Conservation (phyloP, 1,140 invertebrate species). For the Nebria ingens region DNA sequence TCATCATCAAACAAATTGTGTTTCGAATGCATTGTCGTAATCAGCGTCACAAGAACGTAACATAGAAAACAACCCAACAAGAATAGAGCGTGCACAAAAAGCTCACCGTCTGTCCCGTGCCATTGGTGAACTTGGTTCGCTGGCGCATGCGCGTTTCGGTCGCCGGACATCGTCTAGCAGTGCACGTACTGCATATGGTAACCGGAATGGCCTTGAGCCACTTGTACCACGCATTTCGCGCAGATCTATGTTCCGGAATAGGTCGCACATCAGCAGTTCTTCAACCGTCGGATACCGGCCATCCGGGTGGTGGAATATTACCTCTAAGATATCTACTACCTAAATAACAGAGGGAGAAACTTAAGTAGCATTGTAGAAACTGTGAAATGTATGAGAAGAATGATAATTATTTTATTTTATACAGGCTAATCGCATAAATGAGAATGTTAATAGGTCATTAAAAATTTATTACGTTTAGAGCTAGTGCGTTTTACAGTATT, state of each 20-base stretch:
- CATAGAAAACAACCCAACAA: too few relatives aligned
- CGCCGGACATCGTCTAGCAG: background rate
- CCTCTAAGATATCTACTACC: conserved; percentile 68
- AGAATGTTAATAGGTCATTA: too few relatives aligned
- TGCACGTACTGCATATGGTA: background rate
- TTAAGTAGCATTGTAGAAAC: too few relatives aligned
- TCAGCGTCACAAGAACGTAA: too few relatives aligned
- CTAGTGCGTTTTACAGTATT: too few relatives aligned
- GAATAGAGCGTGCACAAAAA: too few relatives aligned
- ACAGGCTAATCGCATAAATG: too few relatives aligned
- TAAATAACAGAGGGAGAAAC: conserved; percentile 32
- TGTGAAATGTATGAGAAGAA: too few relatives aligned
- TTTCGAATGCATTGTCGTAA: too few relatives aligned
- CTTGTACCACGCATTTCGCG: conserved; percentile 52
- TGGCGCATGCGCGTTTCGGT: background rate
- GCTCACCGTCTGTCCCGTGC: background rate
- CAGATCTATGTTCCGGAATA: conserved; percentile 79
- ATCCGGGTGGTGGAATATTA: conserved; percentile 64
- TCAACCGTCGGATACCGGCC: conserved; percentile 52
- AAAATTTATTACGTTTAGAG: too few relatives aligned
- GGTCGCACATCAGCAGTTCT: conserved; percentile 67
- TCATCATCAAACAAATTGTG: too few relatives aligned
- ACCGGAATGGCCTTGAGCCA: conserved; percentile 29
- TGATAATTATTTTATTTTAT: too few relatives aligned
- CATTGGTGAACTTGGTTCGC: background rate